Percentiles rank a stretch among this genome's conserved stretches.
These are phyloP conservation scores for Fregata magnificens DNA, from an alignment of 2,113 vertebrate genomes.

Conservation along the genomic window DNA sequence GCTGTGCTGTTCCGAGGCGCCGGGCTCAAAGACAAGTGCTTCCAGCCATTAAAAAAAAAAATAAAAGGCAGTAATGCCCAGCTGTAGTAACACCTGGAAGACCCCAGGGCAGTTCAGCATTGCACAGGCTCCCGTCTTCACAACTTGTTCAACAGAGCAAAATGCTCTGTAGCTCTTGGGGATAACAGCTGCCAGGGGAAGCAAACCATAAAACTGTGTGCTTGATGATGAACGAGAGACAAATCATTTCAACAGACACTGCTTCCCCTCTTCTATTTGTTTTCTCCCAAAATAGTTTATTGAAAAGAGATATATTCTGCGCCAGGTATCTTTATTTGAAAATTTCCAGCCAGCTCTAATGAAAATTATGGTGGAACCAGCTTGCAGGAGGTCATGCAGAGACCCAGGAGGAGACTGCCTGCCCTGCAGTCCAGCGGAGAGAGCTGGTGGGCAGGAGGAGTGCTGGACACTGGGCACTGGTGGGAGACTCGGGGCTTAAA, in stretches of 20 bases:
- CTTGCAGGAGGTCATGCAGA: neutral
- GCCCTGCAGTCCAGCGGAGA: accelerated
- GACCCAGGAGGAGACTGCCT: neutral
- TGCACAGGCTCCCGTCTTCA: neutral
- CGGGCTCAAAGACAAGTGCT: neutral
- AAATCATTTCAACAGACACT: neutral
- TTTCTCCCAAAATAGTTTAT: neutral
- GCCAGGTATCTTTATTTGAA: neutral
- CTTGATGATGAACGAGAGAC: neutral
- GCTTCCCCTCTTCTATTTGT: neutral
- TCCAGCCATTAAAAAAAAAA: neutral
- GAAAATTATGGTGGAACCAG: neutral
- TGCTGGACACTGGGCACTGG: accelerated
- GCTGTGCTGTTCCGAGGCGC: neutral
- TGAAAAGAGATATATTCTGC: neutral
- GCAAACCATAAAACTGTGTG: neutral
- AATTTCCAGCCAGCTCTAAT: neutral
- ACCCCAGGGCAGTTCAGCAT: neutral
- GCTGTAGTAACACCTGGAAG: neutral
- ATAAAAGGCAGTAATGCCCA: neutral
- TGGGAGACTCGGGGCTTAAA: neutral
- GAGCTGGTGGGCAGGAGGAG: neutral
- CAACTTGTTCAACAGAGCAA: neutral
- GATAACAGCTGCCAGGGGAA: neutral
- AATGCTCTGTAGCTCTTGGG: accelerated